Evolutionary conservation across 2,797 vertebrate genomes (phyloP).

Genomic region (Chlorospingus flavigularis): DNA sequence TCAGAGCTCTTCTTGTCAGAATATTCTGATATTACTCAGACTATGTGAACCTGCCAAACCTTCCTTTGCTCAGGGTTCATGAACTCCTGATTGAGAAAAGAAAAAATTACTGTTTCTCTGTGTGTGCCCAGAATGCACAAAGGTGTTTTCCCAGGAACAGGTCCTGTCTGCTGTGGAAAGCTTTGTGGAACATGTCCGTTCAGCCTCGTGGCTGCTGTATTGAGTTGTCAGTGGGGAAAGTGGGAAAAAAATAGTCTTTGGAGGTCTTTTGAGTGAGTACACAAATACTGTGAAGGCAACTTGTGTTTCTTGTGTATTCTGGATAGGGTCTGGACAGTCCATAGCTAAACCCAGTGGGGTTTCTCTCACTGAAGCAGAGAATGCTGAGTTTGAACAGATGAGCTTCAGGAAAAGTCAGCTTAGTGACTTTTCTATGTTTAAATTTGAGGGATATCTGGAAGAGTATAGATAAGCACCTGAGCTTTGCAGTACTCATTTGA

Average conservation of each 20-base stretch:
- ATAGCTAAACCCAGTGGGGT: neutral
- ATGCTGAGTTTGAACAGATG: neutral
- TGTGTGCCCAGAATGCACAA: neutral
- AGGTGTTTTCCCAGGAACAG: neutral
- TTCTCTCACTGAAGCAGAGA: neutral
- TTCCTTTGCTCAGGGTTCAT: neutral
- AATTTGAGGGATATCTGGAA: neutral
- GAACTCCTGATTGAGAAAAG: neutral
- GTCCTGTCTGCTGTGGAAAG: neutral
- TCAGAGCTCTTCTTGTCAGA: neutral
- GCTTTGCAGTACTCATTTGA: neutral
- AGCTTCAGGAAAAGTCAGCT: neutral
- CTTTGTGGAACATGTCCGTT: neutral
- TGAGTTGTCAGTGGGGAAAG: neutral
- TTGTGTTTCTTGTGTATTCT: neutral
- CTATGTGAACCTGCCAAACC: neutral
- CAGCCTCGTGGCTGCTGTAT: neutral
- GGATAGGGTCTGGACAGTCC: neutral
- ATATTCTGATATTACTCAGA: neutral
- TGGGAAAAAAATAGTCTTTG: neutral
- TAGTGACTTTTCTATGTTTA: neutral
- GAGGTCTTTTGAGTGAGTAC: neutral
- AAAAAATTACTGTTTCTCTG: accelerated
- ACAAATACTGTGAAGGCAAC: neutral
- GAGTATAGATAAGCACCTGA: neutral